Percentiles rank a stretch among this genome's conserved stretches.
phyloP scores from a whole-genome alignment of 2,113 vertebrate genomes.

The Pagrus major region DNA sequence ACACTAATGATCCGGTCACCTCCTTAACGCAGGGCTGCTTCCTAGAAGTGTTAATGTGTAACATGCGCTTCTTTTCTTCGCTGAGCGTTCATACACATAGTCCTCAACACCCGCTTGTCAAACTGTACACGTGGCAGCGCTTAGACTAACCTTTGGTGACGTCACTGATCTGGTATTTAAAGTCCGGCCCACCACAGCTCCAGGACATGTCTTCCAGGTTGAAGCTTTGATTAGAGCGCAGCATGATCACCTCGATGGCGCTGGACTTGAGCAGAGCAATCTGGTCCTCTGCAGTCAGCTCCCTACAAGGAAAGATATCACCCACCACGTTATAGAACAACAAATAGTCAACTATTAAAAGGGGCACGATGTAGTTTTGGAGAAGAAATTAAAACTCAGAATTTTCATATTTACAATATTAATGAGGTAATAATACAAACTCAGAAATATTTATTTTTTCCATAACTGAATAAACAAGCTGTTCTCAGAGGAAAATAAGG shows the following conservation, averaged over 20 bases:
- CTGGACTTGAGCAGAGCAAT: conserved; percentile 98
- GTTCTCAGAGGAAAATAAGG: too few species aligned
- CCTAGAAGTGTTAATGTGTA: conserved; percentile 30
- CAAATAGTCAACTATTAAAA: neutral
- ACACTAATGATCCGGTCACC: conserved; percentile 22
- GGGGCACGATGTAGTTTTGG: too few species aligned
- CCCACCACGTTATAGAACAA: neutral
- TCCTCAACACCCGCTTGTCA: neutral
- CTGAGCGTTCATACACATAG: neutral
- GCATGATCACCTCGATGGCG: conserved; percentile 98
- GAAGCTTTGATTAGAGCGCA: conserved; percentile 97
- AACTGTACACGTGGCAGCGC: conserved; percentile 17
- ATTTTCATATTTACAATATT: too few species aligned
- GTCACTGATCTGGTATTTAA: conserved; percentile 93
- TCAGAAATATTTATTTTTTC: too few species aligned
- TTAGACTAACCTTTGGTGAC: conserved; percentile 90
- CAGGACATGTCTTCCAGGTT: conserved; percentile 95
- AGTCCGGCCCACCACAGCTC: conserved; percentile 92
- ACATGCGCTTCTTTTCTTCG: conserved; percentile 12
- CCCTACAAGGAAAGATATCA: conserved; percentile 76
- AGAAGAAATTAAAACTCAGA: too few species aligned
- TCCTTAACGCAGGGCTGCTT: neutral
- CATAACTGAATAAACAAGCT: too few species aligned
- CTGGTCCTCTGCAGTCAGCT: conserved; percentile 94
- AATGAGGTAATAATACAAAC: too few species aligned